Conservation (phyloP, 2,797 vertebrate genomes). For the Fistularia commersonii region DNA sequence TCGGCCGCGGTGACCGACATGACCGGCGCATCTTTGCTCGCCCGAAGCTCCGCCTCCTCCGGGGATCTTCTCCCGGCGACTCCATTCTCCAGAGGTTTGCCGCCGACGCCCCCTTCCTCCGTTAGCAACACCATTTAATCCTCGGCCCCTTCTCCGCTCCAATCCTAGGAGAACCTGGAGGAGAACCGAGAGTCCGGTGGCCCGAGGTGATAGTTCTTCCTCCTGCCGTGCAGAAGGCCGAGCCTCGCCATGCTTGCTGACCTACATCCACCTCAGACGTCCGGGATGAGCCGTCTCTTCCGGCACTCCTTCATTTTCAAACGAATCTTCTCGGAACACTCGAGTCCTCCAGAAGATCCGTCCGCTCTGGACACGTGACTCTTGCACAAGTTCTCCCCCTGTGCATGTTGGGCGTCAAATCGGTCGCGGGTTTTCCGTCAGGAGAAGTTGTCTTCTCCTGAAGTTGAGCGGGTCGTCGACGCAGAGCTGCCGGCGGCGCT, state of each 20-base stretch:
- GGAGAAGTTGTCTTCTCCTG: conserved; percentile 6
- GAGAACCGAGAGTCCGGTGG: background rate
- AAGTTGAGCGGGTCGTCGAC: conserved; percentile 12
- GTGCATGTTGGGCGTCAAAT: too few relatives aligned
- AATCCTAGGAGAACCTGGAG: background rate
- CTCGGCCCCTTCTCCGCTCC: background rate
- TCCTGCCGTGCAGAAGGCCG: too few relatives aligned
- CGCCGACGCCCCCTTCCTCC: conserved; percentile 51
- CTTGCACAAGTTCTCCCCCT: too few relatives aligned
- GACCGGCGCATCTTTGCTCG: conserved; percentile 12
- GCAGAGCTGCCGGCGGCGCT: conserved; percentile 5
- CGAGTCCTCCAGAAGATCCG: too few relatives aligned
- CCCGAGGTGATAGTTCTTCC: too few relatives aligned
- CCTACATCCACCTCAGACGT: background rate
- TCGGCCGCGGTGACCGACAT: conserved; percentile 41
- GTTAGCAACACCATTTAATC: conserved; percentile 75
- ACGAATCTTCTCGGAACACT: too few relatives aligned
- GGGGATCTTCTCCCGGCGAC: conserved; percentile 18
- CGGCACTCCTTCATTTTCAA: too few relatives aligned
- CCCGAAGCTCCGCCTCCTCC: conserved; percentile 1
- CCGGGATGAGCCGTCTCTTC: too few relatives aligned
- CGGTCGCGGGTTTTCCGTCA: too few relatives aligned
- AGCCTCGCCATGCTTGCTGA: conserved; percentile 3
- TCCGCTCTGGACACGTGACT: too few relatives aligned
- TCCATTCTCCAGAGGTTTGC: conserved; percentile 66